Percentiles rank a stretch among this genome's conserved stretches.
Evolutionary conservation across 2,797 vertebrate genomes (phyloP).

Genomic region (Eutrigla gurnardus): DNA sequence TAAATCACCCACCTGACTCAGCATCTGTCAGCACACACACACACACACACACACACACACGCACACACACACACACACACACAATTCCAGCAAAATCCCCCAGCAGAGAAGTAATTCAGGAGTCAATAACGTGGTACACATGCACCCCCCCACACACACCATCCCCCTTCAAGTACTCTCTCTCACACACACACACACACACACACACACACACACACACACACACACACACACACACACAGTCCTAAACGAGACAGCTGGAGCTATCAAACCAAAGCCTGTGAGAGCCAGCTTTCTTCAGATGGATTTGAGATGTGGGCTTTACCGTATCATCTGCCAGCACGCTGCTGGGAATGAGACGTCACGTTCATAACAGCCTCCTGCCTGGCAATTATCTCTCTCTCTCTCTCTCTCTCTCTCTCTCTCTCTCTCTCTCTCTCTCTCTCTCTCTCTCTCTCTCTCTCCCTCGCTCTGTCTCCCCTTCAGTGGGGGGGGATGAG

Average conservation of each 20-base stretch:
- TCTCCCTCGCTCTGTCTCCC: constrained; percentile 25
- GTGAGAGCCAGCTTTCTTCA: constrained; percentile 77
- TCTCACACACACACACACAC: constrained; percentile 22
- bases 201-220: constrained; percentile 37
- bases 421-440: constrained; percentile 52
- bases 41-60: constrained; percentile 40
- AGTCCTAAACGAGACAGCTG: constrained; percentile 77
- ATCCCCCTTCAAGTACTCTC: constrained; percentile 20
- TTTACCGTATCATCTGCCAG: constrained; percentile 82
- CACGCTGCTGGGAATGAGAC: constrained; percentile 79
- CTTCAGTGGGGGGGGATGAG: constrained; percentile 67
- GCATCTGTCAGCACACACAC: constrained; percentile 42
- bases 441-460: constrained; percentile 27
- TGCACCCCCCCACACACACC: constrained; percentile 30
- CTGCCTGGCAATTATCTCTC: constrained; percentile 79
- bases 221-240: constrained; percentile 41
- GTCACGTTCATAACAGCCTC: constrained; percentile 75
- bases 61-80: constrained; percentile 30
- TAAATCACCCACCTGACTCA: constrained; percentile 75
- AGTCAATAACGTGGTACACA: constrained; percentile 67
- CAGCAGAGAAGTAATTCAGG: constrained; percentile 69
- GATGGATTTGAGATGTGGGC: constrained; percentile 80
- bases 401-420: constrained; percentile 58
- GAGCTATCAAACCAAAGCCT: constrained; percentile 77
- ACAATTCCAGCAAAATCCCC: constrained; percentile 66